Base-by-base conservation (phyloP, 2,888 invertebrate genomes). In the Gortyna flavago region DNA sequence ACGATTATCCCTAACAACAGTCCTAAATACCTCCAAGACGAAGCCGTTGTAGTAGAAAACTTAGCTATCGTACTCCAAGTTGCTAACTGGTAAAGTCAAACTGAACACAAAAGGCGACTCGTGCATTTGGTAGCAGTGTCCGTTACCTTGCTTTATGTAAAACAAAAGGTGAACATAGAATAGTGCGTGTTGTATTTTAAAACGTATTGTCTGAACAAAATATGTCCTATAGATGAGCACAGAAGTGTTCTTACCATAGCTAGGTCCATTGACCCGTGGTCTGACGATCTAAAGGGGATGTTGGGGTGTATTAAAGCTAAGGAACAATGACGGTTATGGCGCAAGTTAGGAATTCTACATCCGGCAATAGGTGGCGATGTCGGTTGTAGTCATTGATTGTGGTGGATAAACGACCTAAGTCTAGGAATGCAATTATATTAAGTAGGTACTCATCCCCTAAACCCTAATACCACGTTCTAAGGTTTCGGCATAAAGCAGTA, bases 141-240 rank as follows among this genome's bases (percentile, higher is more conserved):
- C 78, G 88, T 91, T 91, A 89, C 90, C 82, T 75, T 83, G 87
- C 84, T 88, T 86, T 80, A 76, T 81, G 48, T 76, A 57, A 80
- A 80, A 91, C 89, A 91, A 91, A 87, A 86, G 82, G 35, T 51
- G 77, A 71, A 77, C 73, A 68, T 68, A 77, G 77, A 80, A 80
- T 77, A 70, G 68, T 57, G 67, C 59, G 64, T 72, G 80, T 73
- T 75, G 35, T 73, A 64, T 72, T 79, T 70, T 79, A 75, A 77
- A 74, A 74, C 65, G 41, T 73, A 71, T 81, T 75, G 51, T 32
- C 44, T 76, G 73, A 81, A 75, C 72, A 41, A 68, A 81, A 77
- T 75, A 67, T 76, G 51, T 51, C 71, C 68, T 73, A 81, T 32
- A 70, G 29, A 78, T 67, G 29, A 29, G 62, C 11, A 81, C 71